Percentiles rank a stretch among this genome's conserved stretches.
phyloP scores from a whole-genome alignment of 2,113 vertebrate genomes.

The Anolis carolinensis region DNA sequence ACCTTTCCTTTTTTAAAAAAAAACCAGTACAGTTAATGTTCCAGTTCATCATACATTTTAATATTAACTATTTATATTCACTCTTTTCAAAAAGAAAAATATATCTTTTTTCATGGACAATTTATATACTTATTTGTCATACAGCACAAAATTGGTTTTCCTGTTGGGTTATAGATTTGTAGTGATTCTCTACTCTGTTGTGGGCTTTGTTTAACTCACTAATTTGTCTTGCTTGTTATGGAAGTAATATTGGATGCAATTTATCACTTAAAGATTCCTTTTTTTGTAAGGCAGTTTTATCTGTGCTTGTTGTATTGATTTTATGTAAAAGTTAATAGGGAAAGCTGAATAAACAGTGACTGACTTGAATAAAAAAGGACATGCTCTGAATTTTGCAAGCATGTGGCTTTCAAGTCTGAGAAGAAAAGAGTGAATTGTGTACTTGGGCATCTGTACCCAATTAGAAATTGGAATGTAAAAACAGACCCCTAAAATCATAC shows the following conservation, averaged over 20 bases:
- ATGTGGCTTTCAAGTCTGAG: not conserved
- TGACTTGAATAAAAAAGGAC: not conserved
- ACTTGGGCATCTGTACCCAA: not conserved
- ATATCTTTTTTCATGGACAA: not conserved
- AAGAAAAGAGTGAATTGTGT: not conserved
- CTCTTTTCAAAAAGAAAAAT: not conserved
- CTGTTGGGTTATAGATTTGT: constrained; percentile 14
- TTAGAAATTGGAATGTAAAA: not conserved
- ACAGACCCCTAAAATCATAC: not conserved
- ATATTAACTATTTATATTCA: not conserved
- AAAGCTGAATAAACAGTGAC: constrained; percentile 9
- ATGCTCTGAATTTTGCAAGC: not conserved
- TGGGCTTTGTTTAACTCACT: not conserved
- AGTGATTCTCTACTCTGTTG: not conserved
- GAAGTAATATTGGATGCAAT: not conserved
- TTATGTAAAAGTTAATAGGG: constrained; percentile 19
- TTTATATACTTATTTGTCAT: not conserved
- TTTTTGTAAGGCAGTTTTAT: constrained; percentile 19
- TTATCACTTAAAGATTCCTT: not conserved
- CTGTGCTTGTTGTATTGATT: constrained; percentile 27
- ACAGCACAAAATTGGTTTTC: constrained; percentile 13
- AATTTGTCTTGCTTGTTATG: not conserved
- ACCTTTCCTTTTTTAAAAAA: not conserved
- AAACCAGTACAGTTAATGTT: not conserved
- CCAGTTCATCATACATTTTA: not conserved